phyloP scores from a whole-genome alignment of 2,888 invertebrate genomes.

The Myopa tessellatipennis region DNA sequence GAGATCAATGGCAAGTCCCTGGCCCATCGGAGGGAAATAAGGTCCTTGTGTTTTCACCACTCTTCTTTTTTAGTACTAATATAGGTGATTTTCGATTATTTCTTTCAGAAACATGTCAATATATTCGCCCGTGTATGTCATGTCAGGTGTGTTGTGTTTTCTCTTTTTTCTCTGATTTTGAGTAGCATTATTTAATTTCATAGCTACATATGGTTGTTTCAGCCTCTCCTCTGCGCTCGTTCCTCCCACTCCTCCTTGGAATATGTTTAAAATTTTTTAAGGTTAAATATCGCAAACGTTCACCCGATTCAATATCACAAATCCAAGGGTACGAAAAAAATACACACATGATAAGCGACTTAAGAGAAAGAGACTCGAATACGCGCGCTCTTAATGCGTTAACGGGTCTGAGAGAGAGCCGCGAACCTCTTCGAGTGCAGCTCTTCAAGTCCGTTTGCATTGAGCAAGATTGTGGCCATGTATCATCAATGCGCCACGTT shows the following conservation, averaged over 20 bases:
- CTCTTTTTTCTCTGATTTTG: background rate
- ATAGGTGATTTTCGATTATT: no score
- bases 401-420: background rate
- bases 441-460: no score
- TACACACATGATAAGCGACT: conserved; percentile 25
- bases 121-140: background rate
- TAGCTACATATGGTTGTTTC: background rate
- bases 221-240: background rate
- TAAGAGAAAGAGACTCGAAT: conserved; percentile 29
- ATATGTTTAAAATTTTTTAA: conserved; percentile 29
- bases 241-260: background rate
- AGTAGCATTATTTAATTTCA: conserved; percentile 1
- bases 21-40: no score
- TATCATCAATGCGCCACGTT: no score
- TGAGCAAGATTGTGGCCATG: no score
- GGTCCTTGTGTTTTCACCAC: no score
- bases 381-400: background rate
- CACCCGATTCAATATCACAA: conserved; percentile 36
- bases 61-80: no score
- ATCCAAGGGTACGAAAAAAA: conserved; percentile 30
- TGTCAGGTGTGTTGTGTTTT: background rate
- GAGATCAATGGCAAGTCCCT: no score
- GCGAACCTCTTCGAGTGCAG: no score
- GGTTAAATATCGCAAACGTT: conserved; percentile 36
- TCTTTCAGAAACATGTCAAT: background rate